These are phyloP conservation scores for Cephus nigrinus DNA, from an alignment of 2,888 invertebrate species.

Conservation along the genomic window DNA sequence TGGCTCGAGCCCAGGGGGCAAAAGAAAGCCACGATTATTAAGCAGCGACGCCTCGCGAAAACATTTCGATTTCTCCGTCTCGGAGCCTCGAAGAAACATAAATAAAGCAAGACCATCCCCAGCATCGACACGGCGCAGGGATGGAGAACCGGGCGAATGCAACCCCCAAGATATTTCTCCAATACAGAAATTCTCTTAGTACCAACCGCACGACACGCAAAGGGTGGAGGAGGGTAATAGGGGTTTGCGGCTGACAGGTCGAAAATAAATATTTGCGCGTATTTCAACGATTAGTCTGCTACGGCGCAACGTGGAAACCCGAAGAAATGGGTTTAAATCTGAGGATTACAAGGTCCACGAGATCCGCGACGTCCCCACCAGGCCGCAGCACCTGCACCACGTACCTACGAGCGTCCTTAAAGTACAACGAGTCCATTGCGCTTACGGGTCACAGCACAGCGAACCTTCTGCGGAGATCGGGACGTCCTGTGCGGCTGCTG, in stretches of 20 bases:
- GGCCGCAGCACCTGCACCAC: neutral
- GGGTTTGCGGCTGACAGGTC: conserved; percentile 47
- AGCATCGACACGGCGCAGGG: neutral
- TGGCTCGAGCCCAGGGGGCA: neutral
- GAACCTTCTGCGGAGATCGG: neutral
- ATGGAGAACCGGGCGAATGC: neutral
- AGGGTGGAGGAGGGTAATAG: neutral
- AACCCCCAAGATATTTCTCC: neutral
- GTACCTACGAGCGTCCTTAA: neutral
- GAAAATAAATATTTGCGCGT: conserved; percentile 55
- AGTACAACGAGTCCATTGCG: no score
- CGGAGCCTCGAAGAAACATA: neutral
- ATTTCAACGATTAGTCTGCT: conserved; percentile 54
- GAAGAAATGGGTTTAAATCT: neutral
- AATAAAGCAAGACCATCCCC: neutral
- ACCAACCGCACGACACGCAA: neutral
- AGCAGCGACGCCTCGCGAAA: neutral
- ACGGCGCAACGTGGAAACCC: conserved; percentile 33
- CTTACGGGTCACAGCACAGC: no score
- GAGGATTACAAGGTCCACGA: neutral
- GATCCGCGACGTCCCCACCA: neutral
- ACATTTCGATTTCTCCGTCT: neutral
- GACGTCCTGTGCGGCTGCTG: neutral
- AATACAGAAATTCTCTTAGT: neutral
- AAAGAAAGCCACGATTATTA: neutral